Conservation (phyloP, 23 tunicate species). For the Diplosoma virens region DNA sequence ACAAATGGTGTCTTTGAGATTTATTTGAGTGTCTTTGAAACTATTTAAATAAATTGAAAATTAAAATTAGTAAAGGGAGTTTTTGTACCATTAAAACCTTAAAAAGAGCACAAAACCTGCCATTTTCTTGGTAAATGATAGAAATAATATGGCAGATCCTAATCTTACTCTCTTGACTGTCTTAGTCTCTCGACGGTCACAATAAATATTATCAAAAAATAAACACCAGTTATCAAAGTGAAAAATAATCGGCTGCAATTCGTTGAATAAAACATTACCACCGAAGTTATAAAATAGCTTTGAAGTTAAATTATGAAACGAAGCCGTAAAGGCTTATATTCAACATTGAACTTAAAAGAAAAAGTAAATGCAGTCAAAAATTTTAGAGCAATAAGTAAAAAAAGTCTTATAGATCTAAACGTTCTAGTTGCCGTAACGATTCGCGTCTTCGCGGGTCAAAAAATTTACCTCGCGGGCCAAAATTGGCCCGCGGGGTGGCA, state of each 20-base stretch:
- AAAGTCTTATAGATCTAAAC: background rate
- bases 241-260: slow-evolving; percentile 1
- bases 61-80: no score
- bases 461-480: slow-evolving; percentile 12
- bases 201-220: no score
- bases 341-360: background rate
- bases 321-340: slow-evolving; percentile 4
- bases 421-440: background rate
- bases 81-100: no score
- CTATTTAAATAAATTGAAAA: no score
- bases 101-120: no score
- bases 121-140: no score
- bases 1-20: no score
- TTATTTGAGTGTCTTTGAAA: no score
- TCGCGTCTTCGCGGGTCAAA: background rate
- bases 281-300: no score
- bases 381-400: background rate
- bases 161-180: no score
- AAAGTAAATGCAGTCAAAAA: slow-evolving; percentile 6
- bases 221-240: background rate
- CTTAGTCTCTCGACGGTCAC: no score
- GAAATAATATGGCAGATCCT: no score
- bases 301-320: slow-evolving; percentile 8
- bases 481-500: slow-evolving; percentile 19
- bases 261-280: slow-evolving; percentile 9